Evolutionary conservation across 2,888 invertebrate species (phyloP), one percentile per base, ranked within the genome.

Genomic region (Gymnoscelis rufifasciata): DNA sequence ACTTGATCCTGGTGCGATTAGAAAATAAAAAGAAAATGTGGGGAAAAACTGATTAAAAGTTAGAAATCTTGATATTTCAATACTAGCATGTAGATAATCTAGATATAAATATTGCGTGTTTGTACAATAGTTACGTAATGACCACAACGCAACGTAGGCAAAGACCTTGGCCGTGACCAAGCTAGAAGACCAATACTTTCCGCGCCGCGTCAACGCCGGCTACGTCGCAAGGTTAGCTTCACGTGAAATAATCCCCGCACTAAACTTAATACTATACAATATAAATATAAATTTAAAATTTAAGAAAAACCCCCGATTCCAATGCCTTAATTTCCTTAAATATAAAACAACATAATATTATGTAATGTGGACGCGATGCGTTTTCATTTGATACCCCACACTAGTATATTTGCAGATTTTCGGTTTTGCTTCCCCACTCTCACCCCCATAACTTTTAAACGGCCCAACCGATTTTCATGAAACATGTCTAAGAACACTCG

Each of bases 151-250:
- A 69, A 62, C 66, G 64, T 66, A 68, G 73, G 64, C 71, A 60
- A 58, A 80, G 82, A 82, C 87, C 87, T 86, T 87, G 86, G 84
- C 87, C 86, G 76, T 87, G 87, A 87, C 86, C 87, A 83, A 71
- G 74, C 69, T 65, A 64, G 63, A 68, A 67, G 19, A 5, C 3
- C 19, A 19, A 19, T 19, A 19, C 71, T 81, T 78, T 74, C 77
- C 78, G 79, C 76, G 75, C 71, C 71, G 19, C 2, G 19, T 19
- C 19, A 19, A 19, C 19, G n/a, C n/a, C 59, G 56, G 61, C 63
- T 57, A 62, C 61, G 27, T 33, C 27, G 19, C 37, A 61, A 62
- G 68, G 74, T 73, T 74, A 73, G 69, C 60, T 62, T 68, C 68
- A 70, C 66, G 68, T 66, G 63, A 67, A 61, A 72, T 63, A 65